Evolutionary conservation across 2,113 vertebrate genomes (phyloP), one percentile per base, ranked within the genome.

Genomic region (Xiphophorus hellerii): DNA sequence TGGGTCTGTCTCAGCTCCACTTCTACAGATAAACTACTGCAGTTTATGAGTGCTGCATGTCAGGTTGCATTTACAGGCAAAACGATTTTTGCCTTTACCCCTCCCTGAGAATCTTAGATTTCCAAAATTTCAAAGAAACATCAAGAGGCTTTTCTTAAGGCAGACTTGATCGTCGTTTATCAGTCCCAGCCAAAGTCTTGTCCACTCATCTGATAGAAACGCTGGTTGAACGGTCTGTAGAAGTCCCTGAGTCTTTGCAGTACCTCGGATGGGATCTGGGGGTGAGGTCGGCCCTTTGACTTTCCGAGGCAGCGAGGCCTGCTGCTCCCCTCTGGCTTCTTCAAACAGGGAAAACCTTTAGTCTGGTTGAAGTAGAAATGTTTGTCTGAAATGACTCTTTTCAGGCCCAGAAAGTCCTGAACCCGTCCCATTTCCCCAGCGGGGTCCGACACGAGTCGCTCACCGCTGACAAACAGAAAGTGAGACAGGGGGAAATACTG

Each of bases 351-450:
- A 70, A 99, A 99, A 37, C 97, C 97, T 91, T 99, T 99, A 88
- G 97, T 99, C 87, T 96, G 92, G 0, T 97, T 99, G 84, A 98
- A 99, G 80, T 97, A 98, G 91, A 99, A 98, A 82, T 99, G 97
- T 80, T 96, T 96, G 91, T 96, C 96, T 0, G 96, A 97, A 84
- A 98, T 94, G 0, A 97, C 93, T 68, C 96, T 94, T 80, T 94
- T 93, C 68, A 99, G 95, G 25, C 97, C 97, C 90, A 99, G 88
- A 42, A 98, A 98, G 92, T 98, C 97, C 92, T 99, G 97, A 44
- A 98, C 96, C 0, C 96, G 95, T 4, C 95, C 95, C 92, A 99
- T 95, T 90, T 98, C 97, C 3, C 94, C 95, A 0, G 97, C 96
- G 0, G 97, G 97, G 89, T 98, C 95, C 0, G 94, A 96, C 84